These are phyloP conservation scores for Semnornis frantzii DNA, from an alignment of 2,113 vertebrate genomes.

Conservation along the genomic window DNA sequence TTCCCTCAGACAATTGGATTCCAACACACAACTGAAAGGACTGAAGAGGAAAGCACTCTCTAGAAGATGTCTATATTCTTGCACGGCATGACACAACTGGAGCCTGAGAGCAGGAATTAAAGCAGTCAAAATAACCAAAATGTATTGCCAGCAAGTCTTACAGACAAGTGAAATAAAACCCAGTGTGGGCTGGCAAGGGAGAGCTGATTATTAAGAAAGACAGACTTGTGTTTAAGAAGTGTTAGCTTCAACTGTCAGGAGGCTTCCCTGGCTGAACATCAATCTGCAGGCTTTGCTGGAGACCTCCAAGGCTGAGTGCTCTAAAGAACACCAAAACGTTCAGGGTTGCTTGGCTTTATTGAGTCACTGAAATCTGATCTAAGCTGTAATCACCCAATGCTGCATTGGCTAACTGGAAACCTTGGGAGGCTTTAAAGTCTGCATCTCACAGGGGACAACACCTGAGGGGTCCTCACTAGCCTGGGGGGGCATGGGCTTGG, in stretches of 20 bases:
- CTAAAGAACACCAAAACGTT: background rate
- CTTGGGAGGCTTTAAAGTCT: background rate
- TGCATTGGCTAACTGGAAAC: background rate
- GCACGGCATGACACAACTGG: background rate
- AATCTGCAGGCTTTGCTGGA: background rate
- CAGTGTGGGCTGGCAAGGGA: background rate
- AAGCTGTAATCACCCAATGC: background rate
- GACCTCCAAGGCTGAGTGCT: background rate
- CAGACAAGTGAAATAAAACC: constrained; percentile 24
- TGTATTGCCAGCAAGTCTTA: constrained; percentile 2
- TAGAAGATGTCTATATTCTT: background rate
- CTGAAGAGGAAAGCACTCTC: background rate
- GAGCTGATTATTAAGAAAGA: constrained; percentile 29
- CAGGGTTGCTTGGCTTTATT: background rate
- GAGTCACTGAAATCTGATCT: background rate
- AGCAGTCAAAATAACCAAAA: constrained; percentile 31
- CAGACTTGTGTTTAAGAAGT: constrained; percentile 29
- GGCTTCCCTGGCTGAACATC: background rate
- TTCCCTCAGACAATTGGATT: background rate
- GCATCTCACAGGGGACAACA: accelerated
- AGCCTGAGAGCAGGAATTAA: background rate
- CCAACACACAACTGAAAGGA: background rate
- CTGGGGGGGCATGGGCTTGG: background rate
- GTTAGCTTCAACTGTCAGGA: constrained; percentile 25
- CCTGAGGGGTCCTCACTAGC: background rate